Evolutionary conservation across 1,140 invertebrate species (phyloP), one percentile per base, ranked within the genome.

Genomic region (Geopemphigus sp.): DNA sequence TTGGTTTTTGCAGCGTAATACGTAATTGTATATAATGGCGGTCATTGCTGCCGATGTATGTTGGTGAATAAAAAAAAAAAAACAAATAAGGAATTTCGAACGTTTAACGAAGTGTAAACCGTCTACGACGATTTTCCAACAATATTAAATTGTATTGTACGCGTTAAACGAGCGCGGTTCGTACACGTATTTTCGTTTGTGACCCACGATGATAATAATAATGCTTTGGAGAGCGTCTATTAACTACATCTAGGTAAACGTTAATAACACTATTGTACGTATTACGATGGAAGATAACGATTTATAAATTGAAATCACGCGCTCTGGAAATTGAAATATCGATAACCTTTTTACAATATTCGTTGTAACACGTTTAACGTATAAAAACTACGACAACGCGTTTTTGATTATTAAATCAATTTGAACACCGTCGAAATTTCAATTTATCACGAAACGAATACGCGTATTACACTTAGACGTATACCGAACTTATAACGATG

Each of bases 271-370:
- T 61, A 61, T 61, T 61, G 26, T 39, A 39, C 32, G 8, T 39
- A 39, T 39, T 61, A 10, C 26, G 26, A 61, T 12, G 26, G 17
- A 26, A 61, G 59, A 61, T 61, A 61, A 61, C 15, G 26, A 61
- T 61, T 61, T 1, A 14, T 61, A 17, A 15, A 61, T 29, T 26
- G 14, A 61, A 61, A 26, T 61, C 24, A 26, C 5, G 59, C 26
- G 32, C 26, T 61, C 22, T 61, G 5, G 26, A 61, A 61, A 61
- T 59, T 26, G 26, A 26, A 26, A 19, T 15, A 61, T 61, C 24
- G 59, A 61, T 61, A 61, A 61, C 59, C 59, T 61, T 61, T 29
- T 26, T 61, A 10, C 26, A 61, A 61, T 61, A 17, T 19, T 26
- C 22, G 14, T 17, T 61, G 22, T 24, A 59, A 26, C 26, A 59